phyloP scores from a whole-genome alignment of 2,888 invertebrate genomes.

The Strigamia crassipes region DNA sequence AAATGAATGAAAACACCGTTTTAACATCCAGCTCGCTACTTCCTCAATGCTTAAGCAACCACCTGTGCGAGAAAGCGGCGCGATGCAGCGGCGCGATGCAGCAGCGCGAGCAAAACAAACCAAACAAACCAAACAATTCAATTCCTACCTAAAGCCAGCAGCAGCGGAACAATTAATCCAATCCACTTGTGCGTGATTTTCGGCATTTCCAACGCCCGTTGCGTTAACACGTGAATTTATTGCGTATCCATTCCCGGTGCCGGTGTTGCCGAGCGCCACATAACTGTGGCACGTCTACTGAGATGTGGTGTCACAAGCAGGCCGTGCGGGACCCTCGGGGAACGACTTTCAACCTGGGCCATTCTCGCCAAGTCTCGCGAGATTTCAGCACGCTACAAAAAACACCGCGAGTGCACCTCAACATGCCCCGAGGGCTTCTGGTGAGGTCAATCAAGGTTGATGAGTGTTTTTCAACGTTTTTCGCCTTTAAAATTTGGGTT shows the following conservation, averaged over 20 bases:
- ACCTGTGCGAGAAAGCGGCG: neutral
- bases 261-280: neutral
- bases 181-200: neutral
- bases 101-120: neutral
- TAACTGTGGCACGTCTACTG: constrained; percentile 26
- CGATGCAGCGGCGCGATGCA: neutral
- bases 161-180: neutral
- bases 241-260: neutral
- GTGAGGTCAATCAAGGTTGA: constrained; percentile 36
- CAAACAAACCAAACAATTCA: neutral
- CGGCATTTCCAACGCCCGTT: constrained; percentile 19
- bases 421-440: neutral
- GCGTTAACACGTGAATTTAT: neutral
- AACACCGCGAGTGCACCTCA: neutral
- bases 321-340: constrained; percentile 31
- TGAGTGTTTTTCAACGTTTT: neutral
- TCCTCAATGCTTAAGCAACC: neutral
- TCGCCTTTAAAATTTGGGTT: neutral
- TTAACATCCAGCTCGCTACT: neutral
- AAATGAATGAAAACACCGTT: too few species aligned
- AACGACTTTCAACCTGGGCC: constrained; percentile 32
- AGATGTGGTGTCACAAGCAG: constrained; percentile 25
- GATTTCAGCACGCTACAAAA: constrained; percentile 1
- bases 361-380: constrained; percentile 5
- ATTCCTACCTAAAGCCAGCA: neutral